Evolutionary conservation across 2,113 vertebrate genomes (phyloP).

Genomic region (Oxygymnocypris stewartii): DNA sequence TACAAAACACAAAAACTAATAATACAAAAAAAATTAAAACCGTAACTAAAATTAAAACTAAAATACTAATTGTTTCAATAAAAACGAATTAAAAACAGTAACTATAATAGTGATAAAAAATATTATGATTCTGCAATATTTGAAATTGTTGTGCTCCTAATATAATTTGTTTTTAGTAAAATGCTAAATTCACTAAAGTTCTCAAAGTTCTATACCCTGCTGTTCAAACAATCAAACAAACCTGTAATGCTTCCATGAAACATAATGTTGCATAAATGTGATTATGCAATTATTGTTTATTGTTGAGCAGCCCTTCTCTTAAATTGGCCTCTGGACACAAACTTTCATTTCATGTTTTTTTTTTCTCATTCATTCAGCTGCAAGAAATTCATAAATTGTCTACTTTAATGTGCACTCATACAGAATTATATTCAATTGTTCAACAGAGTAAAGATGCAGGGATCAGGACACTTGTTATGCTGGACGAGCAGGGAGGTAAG

Average conservation of each 20-base stretch:
- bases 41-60: no score
- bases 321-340: slow-evolving; percentile 9
- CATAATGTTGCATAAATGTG: not conserved
- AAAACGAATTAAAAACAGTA: no score
- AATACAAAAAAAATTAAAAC: no score
- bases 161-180: not conserved
- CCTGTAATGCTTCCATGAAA: not conserved
- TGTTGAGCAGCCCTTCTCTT: not conserved
- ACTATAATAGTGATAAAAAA: no score
- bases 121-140: no score
- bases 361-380: no score
- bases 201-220: not conserved
- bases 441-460: slow-evolving; percentile 96
- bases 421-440: not conserved
- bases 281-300: not conserved
- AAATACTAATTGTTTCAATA: no score
- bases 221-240: not conserved
- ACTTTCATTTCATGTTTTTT: no score
- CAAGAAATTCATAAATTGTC: not conserved
- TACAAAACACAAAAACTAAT: no score
- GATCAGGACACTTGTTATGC: slow-evolving; percentile 96
- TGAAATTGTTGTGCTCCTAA: no score
- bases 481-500: slow-evolving; percentile 99
- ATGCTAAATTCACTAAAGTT: not conserved
- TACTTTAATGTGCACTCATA: not conserved